phyloP scores from a whole-genome alignment of 2,888 invertebrate species.

The Zootermopsis nevadensis region DNA sequence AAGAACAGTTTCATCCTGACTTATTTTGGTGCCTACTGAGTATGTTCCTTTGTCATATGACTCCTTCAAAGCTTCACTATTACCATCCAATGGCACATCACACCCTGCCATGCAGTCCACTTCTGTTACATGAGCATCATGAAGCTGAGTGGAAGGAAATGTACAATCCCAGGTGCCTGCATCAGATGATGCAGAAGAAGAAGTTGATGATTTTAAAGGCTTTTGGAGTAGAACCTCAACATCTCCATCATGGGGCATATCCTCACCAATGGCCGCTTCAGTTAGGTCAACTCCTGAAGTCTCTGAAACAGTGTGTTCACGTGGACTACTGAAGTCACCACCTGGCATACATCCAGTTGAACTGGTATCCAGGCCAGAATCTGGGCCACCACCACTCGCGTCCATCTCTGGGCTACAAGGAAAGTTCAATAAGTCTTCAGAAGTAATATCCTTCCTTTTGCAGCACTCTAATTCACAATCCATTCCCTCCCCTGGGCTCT shows the following conservation, averaged over 20 bases:
- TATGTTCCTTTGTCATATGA: not conserved
- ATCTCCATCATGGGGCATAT: slow-evolving; percentile 60
- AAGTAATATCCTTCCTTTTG: slow-evolving; percentile 21
- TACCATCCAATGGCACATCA: not conserved
- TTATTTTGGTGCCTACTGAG: not conserved
- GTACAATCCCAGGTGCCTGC: slow-evolving; percentile 71
- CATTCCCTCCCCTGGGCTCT: slow-evolving; percentile 28
- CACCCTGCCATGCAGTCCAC: not conserved
- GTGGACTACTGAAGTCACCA: slow-evolving; percentile 59
- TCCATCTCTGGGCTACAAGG: slow-evolving; percentile 66
- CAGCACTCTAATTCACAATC: slow-evolving; percentile 42
- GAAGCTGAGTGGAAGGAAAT: slow-evolving; percentile 19
- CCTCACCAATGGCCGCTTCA: slow-evolving; percentile 58
- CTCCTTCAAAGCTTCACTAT: not conserved
- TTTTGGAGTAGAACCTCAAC: slow-evolving; percentile 22
- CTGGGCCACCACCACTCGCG: slow-evolving; percentile 63
- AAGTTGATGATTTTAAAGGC: slow-evolving; percentile 42
- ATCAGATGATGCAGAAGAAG: slow-evolving; percentile 72
- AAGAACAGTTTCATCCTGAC: not conserved
- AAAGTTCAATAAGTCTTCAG: slow-evolving; percentile 53
- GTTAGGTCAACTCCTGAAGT: slow-evolving; percentile 64
- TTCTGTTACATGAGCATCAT: slow-evolving; percentile 11
- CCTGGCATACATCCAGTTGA: slow-evolving; percentile 57
- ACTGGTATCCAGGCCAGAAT: slow-evolving; percentile 66
- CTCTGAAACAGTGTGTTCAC: slow-evolving; percentile 64